Conservation (phyloP, 2,888 invertebrate genomes). For the Junonia oenone region DNA sequence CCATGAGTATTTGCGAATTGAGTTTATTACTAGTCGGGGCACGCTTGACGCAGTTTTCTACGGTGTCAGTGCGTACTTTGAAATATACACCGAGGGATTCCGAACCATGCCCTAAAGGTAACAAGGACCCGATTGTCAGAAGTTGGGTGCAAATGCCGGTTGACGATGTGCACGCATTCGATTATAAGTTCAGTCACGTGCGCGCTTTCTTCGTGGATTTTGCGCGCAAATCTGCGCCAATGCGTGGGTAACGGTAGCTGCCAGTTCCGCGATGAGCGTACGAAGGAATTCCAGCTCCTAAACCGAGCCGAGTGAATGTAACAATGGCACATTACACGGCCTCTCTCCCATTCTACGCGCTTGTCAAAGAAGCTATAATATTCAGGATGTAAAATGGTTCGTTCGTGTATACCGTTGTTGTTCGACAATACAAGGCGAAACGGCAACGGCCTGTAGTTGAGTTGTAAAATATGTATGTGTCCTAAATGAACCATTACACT, state of each 20-base stretch:
- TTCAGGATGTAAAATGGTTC: slow-evolving; percentile 19
- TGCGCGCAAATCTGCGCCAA: slow-evolving; percentile 68
- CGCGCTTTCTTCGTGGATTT: slow-evolving; percentile 74
- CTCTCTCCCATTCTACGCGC: slow-evolving; percentile 13
- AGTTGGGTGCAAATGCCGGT: slow-evolving; percentile 31
- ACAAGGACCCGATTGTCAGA: slow-evolving; percentile 36
- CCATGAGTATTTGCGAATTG: slow-evolving; percentile 67
- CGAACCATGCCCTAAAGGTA: slow-evolving; percentile 42
- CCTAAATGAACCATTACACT: neutral
- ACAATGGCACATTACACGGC: slow-evolving; percentile 29
- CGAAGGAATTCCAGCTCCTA: slow-evolving; percentile 37
- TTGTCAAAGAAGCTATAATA: slow-evolving; percentile 17
- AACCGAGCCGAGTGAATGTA: slow-evolving; percentile 18
- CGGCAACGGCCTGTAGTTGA: neutral
- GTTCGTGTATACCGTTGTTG: neutral
- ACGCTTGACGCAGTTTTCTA: slow-evolving; percentile 65
- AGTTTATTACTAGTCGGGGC: slow-evolving; percentile 56
- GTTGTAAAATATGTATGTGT: neutral
- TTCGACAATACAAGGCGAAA: neutral
- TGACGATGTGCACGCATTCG: slow-evolving; percentile 44
- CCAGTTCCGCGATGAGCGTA: slow-evolving; percentile 61
- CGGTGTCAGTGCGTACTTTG: slow-evolving; percentile 42
- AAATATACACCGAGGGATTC: slow-evolving; percentile 39
- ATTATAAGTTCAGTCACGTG: slow-evolving; percentile 66
- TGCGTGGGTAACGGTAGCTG: slow-evolving; percentile 66